Evolutionary conservation across 2,113 vertebrate genomes (phyloP), one percentile per base, ranked within the genome.

Genomic region (Amblyopsis rosae): DNA sequence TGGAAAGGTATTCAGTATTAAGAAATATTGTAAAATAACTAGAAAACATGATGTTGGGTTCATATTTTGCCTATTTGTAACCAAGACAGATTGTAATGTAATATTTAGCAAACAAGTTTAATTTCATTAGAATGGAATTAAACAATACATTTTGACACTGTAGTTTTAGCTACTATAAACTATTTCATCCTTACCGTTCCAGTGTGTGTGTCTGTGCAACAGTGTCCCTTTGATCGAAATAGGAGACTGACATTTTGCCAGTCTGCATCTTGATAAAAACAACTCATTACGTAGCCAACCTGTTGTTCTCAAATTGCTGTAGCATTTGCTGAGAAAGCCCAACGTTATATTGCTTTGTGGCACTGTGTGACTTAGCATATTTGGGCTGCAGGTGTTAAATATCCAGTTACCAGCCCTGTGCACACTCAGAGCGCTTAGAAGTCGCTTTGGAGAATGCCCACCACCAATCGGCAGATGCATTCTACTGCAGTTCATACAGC

Each of bases 141-240:
- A 51, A 53, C 12, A 53, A 53, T 6, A 16, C 11, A 16, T 12
- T 15, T 12, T 12, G 9, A 53, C 50, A 13, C n/a, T 53, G 51
- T 53, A 12, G 4, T 53, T 12, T 16, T 6, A 8, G 51, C 11
- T 53, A 53, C n/a, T 6, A 26, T 53, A 6, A 53, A 53, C n/a
- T n/a, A 51, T 3, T 0, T 54, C 1, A 17, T 12, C 32, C 79
- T 84, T 72, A 90, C 89, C 86, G 2, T 81, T 66, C 65, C 67
- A 83, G 0, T 73, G 4, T 62, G 75, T n/a, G n/a, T 19, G 48
- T 74, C 48, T 70, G 17, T 33, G 72, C n/a, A 86, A 66, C 55
- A 83, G 65, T 11, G 57, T 66, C 45, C 12, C 67, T 33, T 70
- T 72, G 9, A 51, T 72, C 13, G 6, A 3, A 0, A 3, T 17